Conservation (phyloP, 2,113 vertebrate species). For the Chionodraco myersi region DNA sequence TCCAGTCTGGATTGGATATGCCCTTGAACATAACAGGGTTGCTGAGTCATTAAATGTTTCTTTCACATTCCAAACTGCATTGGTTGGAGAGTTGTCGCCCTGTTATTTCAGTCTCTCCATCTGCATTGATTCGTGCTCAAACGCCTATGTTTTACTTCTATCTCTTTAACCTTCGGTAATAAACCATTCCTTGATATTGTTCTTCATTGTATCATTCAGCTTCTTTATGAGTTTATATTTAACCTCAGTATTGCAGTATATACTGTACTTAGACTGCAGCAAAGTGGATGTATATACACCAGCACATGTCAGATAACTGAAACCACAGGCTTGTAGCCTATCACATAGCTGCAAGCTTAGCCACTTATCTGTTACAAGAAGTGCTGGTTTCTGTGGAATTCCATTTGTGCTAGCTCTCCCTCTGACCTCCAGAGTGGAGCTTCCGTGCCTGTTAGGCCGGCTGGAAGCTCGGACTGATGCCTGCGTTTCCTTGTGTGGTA, state of each 20-base stretch:
- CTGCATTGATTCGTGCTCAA: neutral
- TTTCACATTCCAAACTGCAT: neutral
- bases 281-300: slow-evolving; percentile 32
- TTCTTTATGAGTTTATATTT: slow-evolving; percentile 1
- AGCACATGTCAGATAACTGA: slow-evolving; percentile 48
- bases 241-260: neutral
- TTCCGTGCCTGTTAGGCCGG: slow-evolving; percentile 77
- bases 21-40: neutral
- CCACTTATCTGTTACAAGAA: slow-evolving; percentile 74
- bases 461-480: slow-evolving; percentile 78
- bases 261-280: neutral
- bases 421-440: slow-evolving; percentile 75
- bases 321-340: slow-evolving; percentile 52
- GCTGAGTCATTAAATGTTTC: neutral
- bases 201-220: neutral
- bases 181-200: neutral
- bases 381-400: slow-evolving; percentile 75
- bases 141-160: neutral
- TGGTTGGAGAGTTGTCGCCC: neutral
- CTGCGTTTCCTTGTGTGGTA: slow-evolving; percentile 85
- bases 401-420: slow-evolving; percentile 70
- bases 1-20: neutral
- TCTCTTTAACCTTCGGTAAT: neutral
- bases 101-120: neutral
- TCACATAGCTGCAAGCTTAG: slow-evolving; percentile 56